These are phyloP conservation scores for Callimorpha dominula DNA, from an alignment of 2,888 invertebrate genomes.

Conservation along the genomic window DNA sequence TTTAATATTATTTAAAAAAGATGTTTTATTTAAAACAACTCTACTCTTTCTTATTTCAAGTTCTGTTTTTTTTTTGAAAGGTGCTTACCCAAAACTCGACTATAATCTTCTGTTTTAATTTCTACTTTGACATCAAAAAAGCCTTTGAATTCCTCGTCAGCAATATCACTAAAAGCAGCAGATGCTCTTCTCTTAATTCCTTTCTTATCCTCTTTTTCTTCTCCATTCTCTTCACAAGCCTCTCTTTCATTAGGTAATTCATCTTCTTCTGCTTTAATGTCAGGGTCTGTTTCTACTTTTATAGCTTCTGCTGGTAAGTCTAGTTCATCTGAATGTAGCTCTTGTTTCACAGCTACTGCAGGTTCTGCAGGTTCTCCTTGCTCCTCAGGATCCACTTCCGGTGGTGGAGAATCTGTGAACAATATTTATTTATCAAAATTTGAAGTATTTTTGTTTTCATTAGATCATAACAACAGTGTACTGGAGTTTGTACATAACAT, in stretches of 20 bases:
- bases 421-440: not conserved
- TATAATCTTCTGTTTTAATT: constrained; percentile 62
- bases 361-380: constrained; percentile 18
- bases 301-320: constrained; percentile 22
- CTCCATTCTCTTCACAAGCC: constrained; percentile 27
- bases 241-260: constrained; percentile 30
- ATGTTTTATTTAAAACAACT: too few species aligned
- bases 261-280: constrained; percentile 31
- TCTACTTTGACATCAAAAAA: constrained; percentile 65
- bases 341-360: constrained; percentile 22
- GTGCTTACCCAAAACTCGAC: constrained; percentile 69
- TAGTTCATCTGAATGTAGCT: constrained; percentile 32
- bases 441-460: not conserved
- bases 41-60: too few species aligned
- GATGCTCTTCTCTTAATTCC: constrained; percentile 78
- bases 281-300: constrained; percentile 13
- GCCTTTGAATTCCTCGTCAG: constrained; percentile 73
- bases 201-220: constrained; percentile 52
- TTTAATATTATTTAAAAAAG: too few species aligned
- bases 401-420: constrained; percentile 35
- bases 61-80: too few species aligned
- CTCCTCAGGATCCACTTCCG: constrained; percentile 38
- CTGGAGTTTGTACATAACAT: not conserved
- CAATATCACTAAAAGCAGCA: constrained; percentile 69
- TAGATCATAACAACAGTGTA: not conserved